A percentile compares a stretch with the other conserved stretches of the same genome.
These are phyloP conservation scores for Dinomys branickii DNA, from an alignment of 2,113 vertebrate genomes.

Conservation along the genomic window DNA sequence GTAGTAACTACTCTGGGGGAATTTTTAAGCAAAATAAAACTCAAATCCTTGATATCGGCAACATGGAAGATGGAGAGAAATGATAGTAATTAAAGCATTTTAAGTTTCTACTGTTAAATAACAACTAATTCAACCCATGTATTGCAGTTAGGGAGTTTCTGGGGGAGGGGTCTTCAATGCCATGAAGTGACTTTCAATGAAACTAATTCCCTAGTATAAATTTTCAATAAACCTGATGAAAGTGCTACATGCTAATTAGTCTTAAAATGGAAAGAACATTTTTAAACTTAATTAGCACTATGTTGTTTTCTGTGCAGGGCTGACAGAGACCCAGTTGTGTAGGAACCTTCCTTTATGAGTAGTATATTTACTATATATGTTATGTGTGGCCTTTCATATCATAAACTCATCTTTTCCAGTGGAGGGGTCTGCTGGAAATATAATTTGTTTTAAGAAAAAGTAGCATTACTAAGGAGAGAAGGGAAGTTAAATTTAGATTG, in stretches of 20 bases:
- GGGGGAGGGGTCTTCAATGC: slow-evolving; percentile 29
- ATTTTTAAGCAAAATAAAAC: slow-evolving; percentile 32
- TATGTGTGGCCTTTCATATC: slow-evolving; percentile 41
- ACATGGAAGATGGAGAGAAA: slow-evolving; percentile 20
- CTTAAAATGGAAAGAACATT: slow-evolving; percentile 79
- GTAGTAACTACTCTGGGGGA: not conserved
- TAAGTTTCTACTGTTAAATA: slow-evolving; percentile 38
- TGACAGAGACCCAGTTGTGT: slow-evolving; percentile 73
- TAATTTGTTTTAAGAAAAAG: slow-evolving; percentile 50
- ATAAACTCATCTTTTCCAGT: not conserved
- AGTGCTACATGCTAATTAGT: slow-evolving; percentile 80
- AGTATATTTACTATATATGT: slow-evolving; percentile 5
- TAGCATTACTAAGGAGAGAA: slow-evolving; percentile 11
- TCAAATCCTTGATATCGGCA: not conserved
- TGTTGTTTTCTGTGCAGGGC: slow-evolving; percentile 72
- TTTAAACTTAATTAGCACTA: slow-evolving; percentile 80
- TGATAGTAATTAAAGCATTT: slow-evolving; percentile 32
- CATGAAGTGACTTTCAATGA: slow-evolving; percentile 48
- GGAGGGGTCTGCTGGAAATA: not conserved
- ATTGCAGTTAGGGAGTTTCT: not conserved
- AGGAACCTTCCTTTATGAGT: slow-evolving; percentile 69
- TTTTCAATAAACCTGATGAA: slow-evolving; percentile 79
- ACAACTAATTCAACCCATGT: slow-evolving; percentile 60
- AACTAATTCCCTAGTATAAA: slow-evolving; percentile 71
- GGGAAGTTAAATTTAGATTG: slow-evolving; percentile 38